Evolutionary conservation across 2,888 invertebrate species (phyloP), one percentile per base, ranked within the genome.

Genomic region (Chrysina gloriosa): DNA sequence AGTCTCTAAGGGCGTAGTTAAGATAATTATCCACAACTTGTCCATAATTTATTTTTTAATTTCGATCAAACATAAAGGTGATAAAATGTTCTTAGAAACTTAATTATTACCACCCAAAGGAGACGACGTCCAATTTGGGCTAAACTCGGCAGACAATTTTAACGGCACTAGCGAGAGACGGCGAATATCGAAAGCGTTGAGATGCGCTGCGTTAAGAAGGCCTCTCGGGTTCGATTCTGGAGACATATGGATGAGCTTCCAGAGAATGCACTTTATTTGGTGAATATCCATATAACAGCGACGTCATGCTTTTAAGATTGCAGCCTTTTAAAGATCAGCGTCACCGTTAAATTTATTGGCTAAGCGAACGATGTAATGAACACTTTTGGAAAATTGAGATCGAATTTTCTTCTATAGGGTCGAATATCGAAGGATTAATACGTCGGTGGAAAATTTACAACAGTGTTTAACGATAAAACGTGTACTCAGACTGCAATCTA

Each of bases 351-450:
- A 75, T 75, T 75, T 75, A 75, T 75, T 54, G 71, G 68, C 56
- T 69, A 65, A 68, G 61, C 66, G 65, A 67, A 73, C 36, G 64
- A 68, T 65, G 70, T 75, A 75, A 75, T 74, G 75, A 72, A 74
- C 72, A 66, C 69, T 72, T 73, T 73, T 69, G 58, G 67, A 70
- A 70, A 71, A 72, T 58, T 27, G 58, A 23, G 58, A 58, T 58
- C 27, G 42, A 58, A 25, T 42, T 25, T 70, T 69, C 21, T 42
- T 16, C 25, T 58, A 58, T 58, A 39, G 19, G 23, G 9, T 58
- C 25, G 23, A n/a, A 58, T 39, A 58, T 16, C 5, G 11, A 19
- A 29, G 34, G 21, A 3, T n/a, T 1, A 11, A 56, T 34, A 56
- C 25, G 48, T 48, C 48, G 25, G 14, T 52, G 11, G 14, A 6